Evolutionary conservation across 2,797 vertebrate species (phyloP), one percentile per base, ranked within the genome.

Genomic region (Dipus sagitta): DNA sequence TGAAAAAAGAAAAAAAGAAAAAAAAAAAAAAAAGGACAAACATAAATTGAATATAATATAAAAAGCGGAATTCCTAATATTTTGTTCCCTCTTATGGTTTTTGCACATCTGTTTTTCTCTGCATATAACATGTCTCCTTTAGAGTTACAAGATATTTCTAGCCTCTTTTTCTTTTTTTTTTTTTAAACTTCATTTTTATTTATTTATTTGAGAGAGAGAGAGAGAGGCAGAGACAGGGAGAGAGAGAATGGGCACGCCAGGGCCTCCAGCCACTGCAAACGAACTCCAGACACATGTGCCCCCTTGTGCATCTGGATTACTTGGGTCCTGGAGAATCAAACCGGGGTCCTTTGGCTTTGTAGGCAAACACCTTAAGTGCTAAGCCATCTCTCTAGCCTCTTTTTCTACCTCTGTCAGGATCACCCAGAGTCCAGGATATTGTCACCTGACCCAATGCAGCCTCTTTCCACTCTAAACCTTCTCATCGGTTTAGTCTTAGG

Each of bases 31-130:
- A 78, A 89, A 72, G 42, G 30, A 65, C 28, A 92, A 28, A 80
- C 23, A 32, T 14, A 80, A 81, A 91, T 28, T 52, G 28, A 85
- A 68, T 70, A 38, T 68, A 90, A 81, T 13, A 79, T 23, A 89
- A 94, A 94, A 95, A 86, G 28, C 38, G 85, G 84, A 64, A 62
- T 80, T 71, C 78, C 34, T 84, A 72, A 84, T 81, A 15, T 79
- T 93, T 67, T 90, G 12, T 23, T 82, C 3, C 30, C 32, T 47
- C n/a, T 92, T 21, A 17, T 68, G 58, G 24, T 38, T 71, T 94
- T 65, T 54, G 47, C 30, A 67, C 32, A 74, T 26, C 42, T 12
- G 38, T 28, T 77, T 77, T 86, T 86, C 78, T 79, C 60, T 34
- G 13, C 30, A 42, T 14, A 2, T 42, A 64, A 47, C n/a, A 75